A percentile compares a stretch with the other conserved stretches of the same genome.
These are phyloP conservation scores for Ischnura elegans DNA, from an alignment of 2,888 invertebrate species.

Conservation along the genomic window DNA sequence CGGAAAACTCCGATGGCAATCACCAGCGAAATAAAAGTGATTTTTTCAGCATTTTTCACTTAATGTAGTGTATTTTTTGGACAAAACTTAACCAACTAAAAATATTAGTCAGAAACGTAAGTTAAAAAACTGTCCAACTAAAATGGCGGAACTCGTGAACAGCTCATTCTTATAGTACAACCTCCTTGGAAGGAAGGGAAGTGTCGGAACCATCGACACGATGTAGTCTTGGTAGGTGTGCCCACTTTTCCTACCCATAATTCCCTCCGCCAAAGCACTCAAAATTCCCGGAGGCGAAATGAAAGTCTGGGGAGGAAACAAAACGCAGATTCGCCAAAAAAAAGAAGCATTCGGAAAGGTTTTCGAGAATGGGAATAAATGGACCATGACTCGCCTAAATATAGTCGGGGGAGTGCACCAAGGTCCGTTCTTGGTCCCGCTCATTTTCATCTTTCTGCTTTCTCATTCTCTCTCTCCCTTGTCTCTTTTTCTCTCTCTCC, in stretches of 20 bases:
- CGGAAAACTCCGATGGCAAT: too few species aligned
- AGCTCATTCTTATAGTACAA: too few species aligned
- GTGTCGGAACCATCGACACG: neutral
- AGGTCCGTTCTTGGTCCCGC: neutral
- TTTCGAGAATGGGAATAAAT: conserved; percentile 20
- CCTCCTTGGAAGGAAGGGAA: too few species aligned
- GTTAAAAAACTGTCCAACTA: too few species aligned
- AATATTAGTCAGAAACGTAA: too few species aligned
- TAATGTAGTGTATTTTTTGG: too few species aligned
- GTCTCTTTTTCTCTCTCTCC: neutral
- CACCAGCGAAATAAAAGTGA: too few species aligned
- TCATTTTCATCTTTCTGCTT: neutral
- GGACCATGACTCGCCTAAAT: conserved; percentile 24
- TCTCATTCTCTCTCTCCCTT: neutral
- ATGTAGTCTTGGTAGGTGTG: neutral
- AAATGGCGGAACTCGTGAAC: too few species aligned
- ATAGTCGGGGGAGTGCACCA: conserved; percentile 2
- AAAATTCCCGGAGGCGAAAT: neutral
- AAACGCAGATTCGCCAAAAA: neutral
- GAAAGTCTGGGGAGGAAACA: neutral
- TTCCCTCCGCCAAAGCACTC: neutral
- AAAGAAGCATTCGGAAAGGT: neutral
- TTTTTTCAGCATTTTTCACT: too few species aligned
- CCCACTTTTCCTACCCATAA: neutral
- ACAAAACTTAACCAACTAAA: too few species aligned